phyloP scores from a whole-genome alignment of 2,797 vertebrate genomes.

The Spatula clypeata region DNA sequence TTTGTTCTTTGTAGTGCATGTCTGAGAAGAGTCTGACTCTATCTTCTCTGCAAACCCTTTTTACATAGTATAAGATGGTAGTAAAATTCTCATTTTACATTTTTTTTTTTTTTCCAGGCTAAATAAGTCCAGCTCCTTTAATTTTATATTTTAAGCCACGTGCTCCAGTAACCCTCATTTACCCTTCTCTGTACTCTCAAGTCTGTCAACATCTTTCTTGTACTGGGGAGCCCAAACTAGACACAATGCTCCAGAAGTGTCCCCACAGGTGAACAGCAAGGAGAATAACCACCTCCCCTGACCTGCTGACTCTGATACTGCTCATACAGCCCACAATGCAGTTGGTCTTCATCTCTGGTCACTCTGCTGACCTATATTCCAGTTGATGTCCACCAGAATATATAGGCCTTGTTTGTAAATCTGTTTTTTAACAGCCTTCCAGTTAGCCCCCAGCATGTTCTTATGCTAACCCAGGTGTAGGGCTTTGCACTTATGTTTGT shows the following conservation, averaged over 20 bases:
- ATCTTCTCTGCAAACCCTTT: neutral
- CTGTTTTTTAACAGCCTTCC: neutral
- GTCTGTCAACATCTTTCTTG: neutral
- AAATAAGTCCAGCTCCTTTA: neutral
- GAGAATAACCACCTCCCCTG: neutral
- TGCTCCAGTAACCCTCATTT: neutral
- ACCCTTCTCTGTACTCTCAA: neutral
- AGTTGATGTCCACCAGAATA: neutral
- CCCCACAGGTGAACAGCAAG: neutral
- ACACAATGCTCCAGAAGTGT: neutral
- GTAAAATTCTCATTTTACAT: neutral
- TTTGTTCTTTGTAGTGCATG: neutral
- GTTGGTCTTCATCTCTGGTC: neutral
- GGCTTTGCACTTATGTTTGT: neutral
- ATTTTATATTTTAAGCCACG: neutral
- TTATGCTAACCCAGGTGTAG: neutral
- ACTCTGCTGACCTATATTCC: neutral
- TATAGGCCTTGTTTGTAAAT: neutral
- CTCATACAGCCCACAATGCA: neutral
- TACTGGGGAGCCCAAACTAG: neutral
- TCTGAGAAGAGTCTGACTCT: neutral
- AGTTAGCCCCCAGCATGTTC: neutral
- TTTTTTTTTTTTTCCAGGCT: neutral
- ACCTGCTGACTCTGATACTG: neutral
- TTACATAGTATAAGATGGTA: neutral